phyloP scores from a whole-genome alignment of 2,113 vertebrate species.

The Platysteira castanea region DNA sequence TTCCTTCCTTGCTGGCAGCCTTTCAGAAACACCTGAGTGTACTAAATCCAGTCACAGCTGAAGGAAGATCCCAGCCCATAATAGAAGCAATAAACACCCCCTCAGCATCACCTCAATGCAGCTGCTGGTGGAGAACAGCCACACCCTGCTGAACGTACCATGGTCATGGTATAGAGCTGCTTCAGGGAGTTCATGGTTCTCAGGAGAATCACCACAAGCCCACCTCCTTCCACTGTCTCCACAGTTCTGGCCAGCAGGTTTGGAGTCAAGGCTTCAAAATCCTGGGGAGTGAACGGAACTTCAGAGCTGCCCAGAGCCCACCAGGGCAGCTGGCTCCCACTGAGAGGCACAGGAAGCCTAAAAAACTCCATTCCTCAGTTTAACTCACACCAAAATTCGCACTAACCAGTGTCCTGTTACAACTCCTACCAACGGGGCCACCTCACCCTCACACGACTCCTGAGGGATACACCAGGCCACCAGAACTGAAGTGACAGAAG shows the following conservation, averaged over 20 bases:
- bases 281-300: constrained; percentile 67
- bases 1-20: background rate
- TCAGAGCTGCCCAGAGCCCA: background rate
- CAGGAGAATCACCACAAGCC: constrained; percentile 88
- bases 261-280: constrained; percentile 95
- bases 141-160: constrained; percentile 67
- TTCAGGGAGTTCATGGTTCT: constrained; percentile 94
- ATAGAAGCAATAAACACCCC: background rate
- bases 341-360: background rate
- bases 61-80: background rate
- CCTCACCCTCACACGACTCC: background rate
- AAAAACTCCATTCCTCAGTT: background rate
- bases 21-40: background rate
- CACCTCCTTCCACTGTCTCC: constrained; percentile 95
- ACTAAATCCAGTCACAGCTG: background rate
- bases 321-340: background rate
- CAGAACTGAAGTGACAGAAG: background rate
- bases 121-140: background rate
- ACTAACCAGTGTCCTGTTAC: background rate
- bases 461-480: background rate
- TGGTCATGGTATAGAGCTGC: constrained; percentile 95
- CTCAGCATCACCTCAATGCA: background rate
- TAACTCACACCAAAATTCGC: background rate
- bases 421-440: background rate
- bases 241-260: constrained; percentile 92